Conservation (phyloP, 1,140 invertebrate species). For the Conus ventricosus region DNA sequence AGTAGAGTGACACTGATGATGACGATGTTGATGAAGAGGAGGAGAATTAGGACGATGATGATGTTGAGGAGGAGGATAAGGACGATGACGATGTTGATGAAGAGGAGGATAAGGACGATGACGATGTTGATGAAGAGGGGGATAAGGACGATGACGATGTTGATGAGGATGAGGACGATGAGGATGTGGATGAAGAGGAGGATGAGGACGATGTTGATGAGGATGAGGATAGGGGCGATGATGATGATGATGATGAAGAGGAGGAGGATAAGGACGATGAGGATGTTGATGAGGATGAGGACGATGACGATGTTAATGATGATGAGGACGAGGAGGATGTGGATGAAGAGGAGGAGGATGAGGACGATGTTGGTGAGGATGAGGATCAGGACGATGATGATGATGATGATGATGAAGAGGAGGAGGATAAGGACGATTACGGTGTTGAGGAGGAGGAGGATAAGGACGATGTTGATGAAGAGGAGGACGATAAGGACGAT, state of each 20-base stretch:
- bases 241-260: neutral
- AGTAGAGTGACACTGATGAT: constrained; percentile 73
- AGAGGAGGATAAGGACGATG: neutral
- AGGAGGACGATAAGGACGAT: too few relatives aligned
- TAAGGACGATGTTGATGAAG: neutral
- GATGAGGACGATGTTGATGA: constrained; percentile 67
- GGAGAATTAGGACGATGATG: neutral
- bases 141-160: constrained; percentile 31
- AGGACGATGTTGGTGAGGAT: neutral
- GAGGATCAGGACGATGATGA: neutral
- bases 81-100: constrained; percentile 33
- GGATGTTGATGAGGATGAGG: too few relatives aligned
- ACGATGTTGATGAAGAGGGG: neutral
- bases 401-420: neutral
- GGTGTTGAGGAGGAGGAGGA: too few relatives aligned
- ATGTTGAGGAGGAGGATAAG: neutral
- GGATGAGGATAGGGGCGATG: neutral
- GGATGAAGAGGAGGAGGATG: neutral
- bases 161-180: constrained; percentile 59
- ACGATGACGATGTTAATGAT: neutral
- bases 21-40: constrained; percentile 49
- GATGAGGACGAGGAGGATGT: neutral
- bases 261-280: constrained; percentile 13
- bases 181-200: constrained; percentile 75
- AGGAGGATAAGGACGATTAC: too few relatives aligned